These are phyloP conservation scores for Heliothis peltigera DNA, from an alignment of 2,888 invertebrate species.

Conservation along the genomic window DNA sequence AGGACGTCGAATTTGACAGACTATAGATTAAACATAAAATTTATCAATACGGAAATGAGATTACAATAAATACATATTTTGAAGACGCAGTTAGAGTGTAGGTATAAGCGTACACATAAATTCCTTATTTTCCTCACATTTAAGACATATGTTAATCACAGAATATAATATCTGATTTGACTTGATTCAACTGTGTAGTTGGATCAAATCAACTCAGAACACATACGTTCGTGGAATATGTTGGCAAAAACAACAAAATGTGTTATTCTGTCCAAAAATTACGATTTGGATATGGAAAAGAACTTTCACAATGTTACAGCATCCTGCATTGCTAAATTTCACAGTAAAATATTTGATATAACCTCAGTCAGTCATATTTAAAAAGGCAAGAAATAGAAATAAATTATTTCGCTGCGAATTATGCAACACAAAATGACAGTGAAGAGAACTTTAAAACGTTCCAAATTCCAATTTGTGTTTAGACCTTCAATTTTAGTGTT, in stretches of 20 bases:
- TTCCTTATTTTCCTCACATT: neutral
- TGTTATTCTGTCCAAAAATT: neutral
- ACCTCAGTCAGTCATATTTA: neutral
- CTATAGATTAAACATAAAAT: constrained; percentile 17
- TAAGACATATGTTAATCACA: constrained; percentile 9
- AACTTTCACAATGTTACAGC: too few relatives aligned
- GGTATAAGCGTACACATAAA: constrained; percentile 3
- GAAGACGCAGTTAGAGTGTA: neutral
- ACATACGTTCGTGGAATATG: neutral
- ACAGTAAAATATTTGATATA: constrained; percentile 6
- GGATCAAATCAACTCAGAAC: constrained; percentile 9
- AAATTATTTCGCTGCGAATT: constrained; percentile 15
- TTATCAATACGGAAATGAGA: constrained; percentile 30
- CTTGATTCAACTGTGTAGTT: neutral
- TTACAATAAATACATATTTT: constrained; percentile 20
- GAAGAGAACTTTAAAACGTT: neutral
- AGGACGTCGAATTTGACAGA: too few relatives aligned
- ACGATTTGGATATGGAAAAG: neutral
- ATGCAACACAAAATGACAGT: neutral
- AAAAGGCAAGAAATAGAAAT: too few relatives aligned
- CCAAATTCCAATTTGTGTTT: constrained; percentile 3
- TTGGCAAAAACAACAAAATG: neutral
- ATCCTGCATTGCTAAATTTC: neutral
- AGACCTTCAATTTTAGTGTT: constrained; percentile 26
- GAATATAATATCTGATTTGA: constrained; percentile 10